Evolutionary conservation across 2,113 vertebrate genomes (phyloP), one percentile per base, ranked within the genome.

Genomic region (Platysternon megacephalum): DNA sequence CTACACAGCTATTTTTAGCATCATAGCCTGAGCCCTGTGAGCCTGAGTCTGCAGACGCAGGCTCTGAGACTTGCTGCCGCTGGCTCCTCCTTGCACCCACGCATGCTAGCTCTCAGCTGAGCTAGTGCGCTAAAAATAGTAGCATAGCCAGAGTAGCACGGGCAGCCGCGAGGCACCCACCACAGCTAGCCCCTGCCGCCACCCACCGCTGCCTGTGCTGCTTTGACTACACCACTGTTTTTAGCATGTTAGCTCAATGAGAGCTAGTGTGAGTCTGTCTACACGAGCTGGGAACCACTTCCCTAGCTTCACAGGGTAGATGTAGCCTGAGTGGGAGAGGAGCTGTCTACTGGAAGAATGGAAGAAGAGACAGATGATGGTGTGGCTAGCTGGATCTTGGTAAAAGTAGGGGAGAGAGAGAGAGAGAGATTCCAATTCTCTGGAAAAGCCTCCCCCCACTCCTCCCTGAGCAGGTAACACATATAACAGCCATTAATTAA

Each of bases 401-500:
- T n/a, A 65, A 65, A n/a, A n/a, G 32, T 7, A 35, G 58, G 29
- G 10, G 56, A 32, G 56, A 51, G 14, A 5, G 32, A 82, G 53
- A 56, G 32, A 42, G 32, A 72, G 76, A 76, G 65, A 48, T 46
- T 49, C 42, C 35, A 42, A 56, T 16, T 56, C 28, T 28, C 17
- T 26, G 5, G 90, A 82, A 44, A 42, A 49, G 49, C 51, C 16
- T 65, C 17, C 16, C 28, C 49, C 12, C 3, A 5, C 11, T 28
- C 26, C 29, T 46, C 56, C 4, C 5, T 21, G 51, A 44, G 39
- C 79, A 42, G 52, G 90, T 86, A 56, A 82, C 51, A 76, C 78
- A 91, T 86, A 82, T 74, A 91, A 86, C 58, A 68, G 82, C 61
- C 84, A 86, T 91, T 82, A 91, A 86, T 95, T 84, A 95, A 93